Conservation (phyloP, 2,888 invertebrate species). For the Xanthorhoe spadicearia region DNA sequence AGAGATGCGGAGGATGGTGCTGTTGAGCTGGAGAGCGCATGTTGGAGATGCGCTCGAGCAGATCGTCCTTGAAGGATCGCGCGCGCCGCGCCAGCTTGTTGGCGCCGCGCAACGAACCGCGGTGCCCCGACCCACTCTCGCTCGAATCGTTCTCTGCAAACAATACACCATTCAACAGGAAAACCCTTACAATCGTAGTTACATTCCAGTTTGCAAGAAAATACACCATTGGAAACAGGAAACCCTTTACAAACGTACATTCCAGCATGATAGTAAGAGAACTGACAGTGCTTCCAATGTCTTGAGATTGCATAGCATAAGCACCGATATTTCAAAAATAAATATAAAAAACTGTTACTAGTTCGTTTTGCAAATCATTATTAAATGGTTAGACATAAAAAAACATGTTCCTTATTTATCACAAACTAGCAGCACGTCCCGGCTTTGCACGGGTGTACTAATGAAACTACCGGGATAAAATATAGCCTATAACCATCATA, state of each 20-base stretch:
- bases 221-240: slow-evolving; percentile 22
- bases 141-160: slow-evolving; percentile 77
- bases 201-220: background rate
- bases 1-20: slow-evolving; percentile 79
- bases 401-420: background rate
- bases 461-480: too few species aligned
- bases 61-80: slow-evolving; percentile 96
- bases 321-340: too few species aligned
- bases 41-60: slow-evolving; percentile 94
- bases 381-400: background rate
- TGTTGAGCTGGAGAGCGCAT: slow-evolving; percentile 92
- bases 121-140: slow-evolving; percentile 88
- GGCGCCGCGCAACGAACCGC: slow-evolving; percentile 91
- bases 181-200: slow-evolving; percentile 5
- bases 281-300: background rate
- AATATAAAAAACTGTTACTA: background rate
- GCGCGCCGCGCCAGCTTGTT: slow-evolving; percentile 93
- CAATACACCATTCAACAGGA: slow-evolving; percentile 28
- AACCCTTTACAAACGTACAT: background rate
- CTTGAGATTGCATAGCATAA: background rate
- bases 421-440: too few species aligned
- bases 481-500: too few species aligned
- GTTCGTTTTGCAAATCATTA: background rate
- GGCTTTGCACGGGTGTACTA: too few species aligned
- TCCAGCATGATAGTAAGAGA: background rate